These are phyloP conservation scores for Bruchidius siliquastri DNA, from an alignment of 2,888 invertebrate species.

Conservation along the genomic window DNA sequence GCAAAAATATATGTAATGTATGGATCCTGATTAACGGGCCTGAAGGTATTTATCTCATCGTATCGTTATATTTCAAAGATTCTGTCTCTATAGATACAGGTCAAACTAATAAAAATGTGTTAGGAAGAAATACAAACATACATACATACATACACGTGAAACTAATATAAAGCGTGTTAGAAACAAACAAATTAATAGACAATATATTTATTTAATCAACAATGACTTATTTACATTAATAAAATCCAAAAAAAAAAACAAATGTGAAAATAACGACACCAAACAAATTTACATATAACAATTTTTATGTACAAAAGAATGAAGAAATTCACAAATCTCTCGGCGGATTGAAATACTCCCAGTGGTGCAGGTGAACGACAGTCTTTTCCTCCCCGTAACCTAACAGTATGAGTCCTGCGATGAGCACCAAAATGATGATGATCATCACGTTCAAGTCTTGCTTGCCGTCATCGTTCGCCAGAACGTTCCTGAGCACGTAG, in stretches of 20 bases:
- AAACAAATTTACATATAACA: conserved; percentile 11
- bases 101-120: too few species aligned
- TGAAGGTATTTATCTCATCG: too few species aligned
- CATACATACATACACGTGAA: too few species aligned
- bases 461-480: conserved; percentile 60
- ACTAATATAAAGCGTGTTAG: too few species aligned
- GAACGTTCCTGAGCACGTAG: conserved; percentile 56
- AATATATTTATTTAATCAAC: neutral
- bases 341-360: conserved; percentile 86
- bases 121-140: too few species aligned
- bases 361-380: conserved; percentile 75
- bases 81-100: too few species aligned
- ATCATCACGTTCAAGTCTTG: conserved; percentile 72
- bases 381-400: conserved; percentile 63
- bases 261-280: conserved; percentile 4
- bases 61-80: too few species aligned
- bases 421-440: conserved; percentile 72
- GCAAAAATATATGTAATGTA: too few species aligned
- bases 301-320: conserved; percentile 9
- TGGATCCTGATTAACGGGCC: too few species aligned
- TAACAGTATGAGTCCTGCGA: conserved; percentile 72
- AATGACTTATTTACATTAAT: conserved; percentile 3
- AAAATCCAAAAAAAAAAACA: conserved; percentile 2
- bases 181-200: neutral
- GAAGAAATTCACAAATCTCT: conserved; percentile 46